Percentiles rank a stretch among this genome's conserved stretches.
phyloP scores from a whole-genome alignment of 2,888 invertebrate species.

The Orchesellides sinensis region DNA sequence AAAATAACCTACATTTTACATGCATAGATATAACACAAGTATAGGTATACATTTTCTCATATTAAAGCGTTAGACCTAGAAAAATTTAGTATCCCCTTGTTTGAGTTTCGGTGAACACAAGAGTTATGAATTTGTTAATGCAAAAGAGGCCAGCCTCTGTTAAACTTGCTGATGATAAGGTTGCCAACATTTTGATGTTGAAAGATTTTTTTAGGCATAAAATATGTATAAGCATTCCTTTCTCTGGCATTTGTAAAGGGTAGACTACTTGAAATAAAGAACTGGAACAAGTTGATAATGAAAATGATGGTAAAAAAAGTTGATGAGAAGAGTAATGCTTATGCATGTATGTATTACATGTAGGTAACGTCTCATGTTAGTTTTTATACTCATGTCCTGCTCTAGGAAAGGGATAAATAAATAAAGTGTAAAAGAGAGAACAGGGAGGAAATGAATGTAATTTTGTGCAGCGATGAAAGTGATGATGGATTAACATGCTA shows the following conservation, averaged over 20 bases:
- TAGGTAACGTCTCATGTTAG: background rate
- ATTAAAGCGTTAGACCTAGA: too few relatives aligned
- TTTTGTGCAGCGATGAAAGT: constrained; percentile 8
- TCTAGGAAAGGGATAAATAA: background rate
- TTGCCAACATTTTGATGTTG: too few relatives aligned
- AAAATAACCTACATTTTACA: background rate
- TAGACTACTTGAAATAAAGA: background rate
- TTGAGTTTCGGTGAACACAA: too few relatives aligned
- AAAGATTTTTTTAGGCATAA: background rate
- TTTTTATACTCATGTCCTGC: background rate
- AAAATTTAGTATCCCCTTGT: too few relatives aligned
- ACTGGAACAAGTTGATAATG: constrained; percentile 23
- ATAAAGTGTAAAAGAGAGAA: constrained; percentile 16
- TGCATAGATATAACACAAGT: too few relatives aligned
- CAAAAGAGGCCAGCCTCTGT: too few relatives aligned
- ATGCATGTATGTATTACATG: too few relatives aligned
- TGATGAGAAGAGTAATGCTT: constrained; percentile 13
- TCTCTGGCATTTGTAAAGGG: background rate
- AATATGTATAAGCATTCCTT: constrained; percentile 1
- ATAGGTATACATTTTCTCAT: too few relatives aligned
- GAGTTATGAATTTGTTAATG: too few relatives aligned
- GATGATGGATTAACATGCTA: constrained; percentile 25
- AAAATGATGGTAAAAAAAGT: background rate
- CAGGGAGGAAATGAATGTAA: constrained; percentile 32
- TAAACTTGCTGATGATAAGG: too few relatives aligned